phyloP scores from a whole-genome alignment of 2,113 vertebrate species.

The Danio rerio region DNA sequence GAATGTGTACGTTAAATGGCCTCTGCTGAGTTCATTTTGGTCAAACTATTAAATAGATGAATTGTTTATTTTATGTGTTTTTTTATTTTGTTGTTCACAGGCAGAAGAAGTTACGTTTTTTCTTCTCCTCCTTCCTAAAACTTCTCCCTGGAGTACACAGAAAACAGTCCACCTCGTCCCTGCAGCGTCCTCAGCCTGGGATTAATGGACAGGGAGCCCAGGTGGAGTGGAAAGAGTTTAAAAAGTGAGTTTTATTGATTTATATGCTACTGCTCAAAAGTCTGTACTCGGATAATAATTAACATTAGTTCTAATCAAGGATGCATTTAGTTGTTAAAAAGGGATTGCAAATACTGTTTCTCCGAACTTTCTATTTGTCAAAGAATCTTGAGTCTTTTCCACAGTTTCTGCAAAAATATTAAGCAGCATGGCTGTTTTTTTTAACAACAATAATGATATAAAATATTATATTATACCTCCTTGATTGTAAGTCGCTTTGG shows the following conservation, averaged over 20 bases:
- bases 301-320: background rate
- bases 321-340: background rate
- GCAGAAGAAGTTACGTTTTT: constrained; percentile 84
- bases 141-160: constrained; percentile 83
- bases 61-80: background rate
- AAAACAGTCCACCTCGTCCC: constrained; percentile 66
- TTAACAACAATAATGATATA: background rate
- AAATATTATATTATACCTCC: too few relatives aligned
- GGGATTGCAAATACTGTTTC: background rate
- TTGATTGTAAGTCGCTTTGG: too few relatives aligned
- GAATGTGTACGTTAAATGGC: constrained; percentile 77
- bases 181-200: constrained; percentile 58
- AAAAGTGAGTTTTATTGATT: constrained; percentile 75
- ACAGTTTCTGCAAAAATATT: background rate
- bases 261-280: background rate
- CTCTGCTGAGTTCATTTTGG: background rate
- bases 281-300: background rate
- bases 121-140: constrained; percentile 89
- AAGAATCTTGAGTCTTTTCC: background rate
- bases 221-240: constrained; percentile 81
- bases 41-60: background rate
- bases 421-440: background rate
- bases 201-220: constrained; percentile 45
- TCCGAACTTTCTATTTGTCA: background rate
- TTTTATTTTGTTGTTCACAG: constrained; percentile 68